phyloP scores from a whole-genome alignment of 2,113 vertebrate species.

The Dasyornis broadbenti region DNA sequence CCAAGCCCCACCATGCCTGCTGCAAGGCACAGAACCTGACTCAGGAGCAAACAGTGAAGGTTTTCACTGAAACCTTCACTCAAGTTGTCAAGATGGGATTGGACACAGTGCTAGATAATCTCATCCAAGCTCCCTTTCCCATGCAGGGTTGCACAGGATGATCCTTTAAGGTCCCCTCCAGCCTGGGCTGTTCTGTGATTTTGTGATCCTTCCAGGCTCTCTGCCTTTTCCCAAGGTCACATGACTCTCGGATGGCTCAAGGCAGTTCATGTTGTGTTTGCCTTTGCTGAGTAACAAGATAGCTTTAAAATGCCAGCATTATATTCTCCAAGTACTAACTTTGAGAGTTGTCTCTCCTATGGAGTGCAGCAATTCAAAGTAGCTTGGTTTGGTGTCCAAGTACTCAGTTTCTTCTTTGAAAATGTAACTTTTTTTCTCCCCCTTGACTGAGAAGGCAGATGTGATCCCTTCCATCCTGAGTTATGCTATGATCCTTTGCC shows the following conservation, averaged over 20 bases:
- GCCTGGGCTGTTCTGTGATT: background rate
- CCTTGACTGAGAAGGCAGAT: background rate
- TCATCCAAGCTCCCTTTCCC: background rate
- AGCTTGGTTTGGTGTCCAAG: background rate
- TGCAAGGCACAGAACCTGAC: background rate
- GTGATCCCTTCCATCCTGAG: background rate
- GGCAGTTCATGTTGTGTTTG: background rate
- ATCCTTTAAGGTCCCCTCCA: background rate
- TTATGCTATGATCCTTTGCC: background rate
- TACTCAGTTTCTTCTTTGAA: background rate
- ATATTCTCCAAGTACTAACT: background rate
- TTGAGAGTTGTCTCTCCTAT: background rate
- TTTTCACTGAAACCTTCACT: background rate
- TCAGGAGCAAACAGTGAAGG: background rate
- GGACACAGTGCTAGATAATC: background rate
- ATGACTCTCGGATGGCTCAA: background rate
- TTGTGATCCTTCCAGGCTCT: background rate
- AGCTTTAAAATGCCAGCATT: background rate
- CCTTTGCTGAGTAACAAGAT: background rate
- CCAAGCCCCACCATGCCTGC: background rate
- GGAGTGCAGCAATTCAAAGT: background rate
- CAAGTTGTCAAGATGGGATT: background rate
- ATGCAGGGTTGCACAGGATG: background rate
- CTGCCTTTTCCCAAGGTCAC: background rate
- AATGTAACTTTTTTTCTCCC: background rate